Evolutionary conservation across 2,797 vertebrate genomes (phyloP).

Genomic region (Lagodon rhomboides): DNA sequence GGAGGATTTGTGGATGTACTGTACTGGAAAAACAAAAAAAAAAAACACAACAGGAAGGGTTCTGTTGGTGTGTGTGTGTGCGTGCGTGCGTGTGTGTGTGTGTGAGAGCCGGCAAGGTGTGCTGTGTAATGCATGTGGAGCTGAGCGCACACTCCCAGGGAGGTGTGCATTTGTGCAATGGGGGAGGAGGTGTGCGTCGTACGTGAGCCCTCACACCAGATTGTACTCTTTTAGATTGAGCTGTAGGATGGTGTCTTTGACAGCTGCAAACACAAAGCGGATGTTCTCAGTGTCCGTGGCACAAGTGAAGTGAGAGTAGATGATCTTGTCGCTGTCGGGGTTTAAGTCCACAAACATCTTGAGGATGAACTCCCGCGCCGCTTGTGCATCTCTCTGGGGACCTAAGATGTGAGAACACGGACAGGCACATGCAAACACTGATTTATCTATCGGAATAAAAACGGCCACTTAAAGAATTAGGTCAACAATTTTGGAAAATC

Average conservation of each 20-base stretch:
- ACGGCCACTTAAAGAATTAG: background rate
- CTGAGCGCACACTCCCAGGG: slow-evolving; percentile 60
- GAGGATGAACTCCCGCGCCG: slow-evolving; percentile 97
- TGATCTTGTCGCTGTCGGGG: slow-evolving; percentile 99
- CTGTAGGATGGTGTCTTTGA: slow-evolving; percentile 99
- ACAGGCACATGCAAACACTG: background rate
- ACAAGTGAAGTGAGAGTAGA: slow-evolving; percentile 99
- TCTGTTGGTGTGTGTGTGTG: slow-evolving; percentile 37
- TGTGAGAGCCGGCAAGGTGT: slow-evolving; percentile 46
- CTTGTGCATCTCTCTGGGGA: slow-evolving; percentile 96
- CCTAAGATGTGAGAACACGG: slow-evolving; percentile 79
- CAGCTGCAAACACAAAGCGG: slow-evolving; percentile 98
- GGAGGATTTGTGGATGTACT: slow-evolving; percentile 52
- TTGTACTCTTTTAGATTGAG: slow-evolving; percentile 99
- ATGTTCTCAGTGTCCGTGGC: slow-evolving; percentile 99
- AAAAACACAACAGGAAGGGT: slow-evolving; percentile 16
- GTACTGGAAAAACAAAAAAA: slow-evolving; percentile 30
- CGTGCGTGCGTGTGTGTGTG: slow-evolving; percentile 7
- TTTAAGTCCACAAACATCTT: slow-evolving; percentile 99
- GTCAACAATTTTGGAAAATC: background rate
- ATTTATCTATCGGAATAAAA: background rate
- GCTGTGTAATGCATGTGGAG: slow-evolving; percentile 71
- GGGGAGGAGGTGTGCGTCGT: slow-evolving; percentile 47
- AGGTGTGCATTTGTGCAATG: slow-evolving; percentile 78
- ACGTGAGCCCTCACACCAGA: slow-evolving; percentile 87